Evolutionary conservation across 2,797 vertebrate genomes (phyloP).

Genomic region (Ceryle rudis): DNA sequence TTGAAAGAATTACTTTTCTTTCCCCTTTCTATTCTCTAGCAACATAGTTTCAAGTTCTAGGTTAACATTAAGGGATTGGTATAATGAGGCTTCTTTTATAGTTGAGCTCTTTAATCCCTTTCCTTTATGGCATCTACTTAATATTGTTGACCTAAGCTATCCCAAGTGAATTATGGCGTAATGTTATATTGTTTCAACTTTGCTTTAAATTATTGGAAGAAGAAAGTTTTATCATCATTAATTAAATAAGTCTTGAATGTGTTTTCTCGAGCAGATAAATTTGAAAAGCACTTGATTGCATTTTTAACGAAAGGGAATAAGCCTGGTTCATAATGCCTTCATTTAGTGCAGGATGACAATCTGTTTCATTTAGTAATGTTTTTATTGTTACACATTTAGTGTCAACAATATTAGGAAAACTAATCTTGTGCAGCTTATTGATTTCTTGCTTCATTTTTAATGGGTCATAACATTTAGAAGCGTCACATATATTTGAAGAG

Average conservation of each 20-base stretch:
- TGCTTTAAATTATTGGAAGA: slow-evolving; percentile 14
- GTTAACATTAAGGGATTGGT: neutral
- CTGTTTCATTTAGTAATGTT: slow-evolving; percentile 32
- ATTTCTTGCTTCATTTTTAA: slow-evolving; percentile 14
- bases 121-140: slow-evolving; percentile 25
- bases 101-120: slow-evolving; percentile 30
- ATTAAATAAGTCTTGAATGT: slow-evolving; percentile 50
- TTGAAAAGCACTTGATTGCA: slow-evolving; percentile 24
- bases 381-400: slow-evolving; percentile 8
- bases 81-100: slow-evolving; percentile 21
- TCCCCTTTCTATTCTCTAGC: neutral
- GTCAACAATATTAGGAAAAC: slow-evolving; percentile 41
- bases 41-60: neutral
- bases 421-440: slow-evolving; percentile 6
- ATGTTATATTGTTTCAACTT: slow-evolving; percentile 32
- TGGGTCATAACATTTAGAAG: neutral
- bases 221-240: neutral
- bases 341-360: slow-evolving; percentile 34
- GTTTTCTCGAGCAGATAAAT: slow-evolving; percentile 45
- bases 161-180: neutral
- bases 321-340: slow-evolving; percentile 10
- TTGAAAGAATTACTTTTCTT: slow-evolving; percentile 1
- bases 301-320: slow-evolving; percentile 4
- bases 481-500: neutral
- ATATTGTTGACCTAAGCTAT: slow-evolving; percentile 35